Base-by-base conservation (phyloP, 2,797 vertebrate genomes). In the Paratrypauchen microcephalus region DNA sequence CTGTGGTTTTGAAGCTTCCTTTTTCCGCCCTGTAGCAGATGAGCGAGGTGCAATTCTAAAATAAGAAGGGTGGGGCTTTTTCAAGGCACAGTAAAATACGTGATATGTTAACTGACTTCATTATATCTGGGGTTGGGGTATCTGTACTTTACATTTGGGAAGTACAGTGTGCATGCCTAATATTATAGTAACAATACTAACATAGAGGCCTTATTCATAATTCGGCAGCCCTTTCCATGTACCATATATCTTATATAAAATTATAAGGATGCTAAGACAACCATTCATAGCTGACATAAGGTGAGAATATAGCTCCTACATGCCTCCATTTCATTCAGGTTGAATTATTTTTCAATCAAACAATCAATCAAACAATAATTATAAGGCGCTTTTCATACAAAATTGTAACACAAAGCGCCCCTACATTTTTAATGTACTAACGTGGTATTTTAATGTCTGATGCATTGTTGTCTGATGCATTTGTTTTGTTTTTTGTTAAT, bases 1-100 rank as follows among this genome's bases (percentile, higher is more conserved):
- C 71, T 93, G 92, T 89, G 92, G 92, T 93, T 61, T 86, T 81
- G 66, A n/a, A 77, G 73, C 83, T 92, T 93, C 92, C 91, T 91
- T 87, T 86, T 81, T 85, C 80, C 71, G 74, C 75, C 81, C 70
- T 58, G 59, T 60, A 75, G 23, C 79, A 74, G 78, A 79, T 50
- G 30, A 57, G 62, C 65, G 72, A 72, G 74, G 73, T 89, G 70
- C 74, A 66, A 52, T 19, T 82, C 67, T 83, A 30, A 62, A 47
- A 77, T 75, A 85, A 77, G 84, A 90, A 91, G 83, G 81, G 85
- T 11, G 79, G 76, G 79, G 16, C 45, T 76, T 62, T 61, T 71
- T 65, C 62, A 23, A 48, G 15, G 60, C 13, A 41, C 60, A 62
- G n/a, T 62, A 62, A 45, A 45, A 45, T 45, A 45, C 15, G 41